These are phyloP conservation scores for Brassicogethes aeneus DNA, from an alignment of 2,888 invertebrate species.

Conservation along the genomic window DNA sequence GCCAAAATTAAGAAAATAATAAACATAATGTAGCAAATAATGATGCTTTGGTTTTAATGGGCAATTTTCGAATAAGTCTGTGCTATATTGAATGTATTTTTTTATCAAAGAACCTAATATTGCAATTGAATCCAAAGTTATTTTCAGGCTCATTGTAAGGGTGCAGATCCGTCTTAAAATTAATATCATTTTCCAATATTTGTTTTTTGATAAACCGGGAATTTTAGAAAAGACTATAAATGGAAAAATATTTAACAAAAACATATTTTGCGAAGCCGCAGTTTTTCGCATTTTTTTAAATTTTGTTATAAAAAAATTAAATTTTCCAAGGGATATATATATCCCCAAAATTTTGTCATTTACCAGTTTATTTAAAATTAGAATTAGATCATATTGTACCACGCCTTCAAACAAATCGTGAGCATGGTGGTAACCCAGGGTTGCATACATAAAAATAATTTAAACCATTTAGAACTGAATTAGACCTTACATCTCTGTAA, in stretches of 20 bases:
- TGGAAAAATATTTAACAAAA: slow-evolving; percentile 8
- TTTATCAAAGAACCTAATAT: slow-evolving; percentile 5
- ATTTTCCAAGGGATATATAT: slow-evolving; percentile 8
- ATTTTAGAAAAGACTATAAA: slow-evolving; percentile 9
- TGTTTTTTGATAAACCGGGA: too few species aligned
- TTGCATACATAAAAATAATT: slow-evolving; percentile 18
- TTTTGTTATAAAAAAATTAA: too few species aligned
- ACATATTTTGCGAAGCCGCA: slow-evolving; percentile 10
- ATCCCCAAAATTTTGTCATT: slow-evolving; percentile 9
- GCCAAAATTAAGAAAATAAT: too few species aligned
- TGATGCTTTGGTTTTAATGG: slow-evolving; percentile 20
- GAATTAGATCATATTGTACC: slow-evolving; percentile 10
- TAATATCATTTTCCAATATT: slow-evolving; percentile 8
- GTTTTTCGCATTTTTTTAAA: slow-evolving; percentile 8
- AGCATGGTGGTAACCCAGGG: slow-evolving; percentile 18
- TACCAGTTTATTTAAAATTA: slow-evolving; percentile 14
- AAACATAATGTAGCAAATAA: slow-evolving; percentile 18
- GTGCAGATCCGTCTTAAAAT: slow-evolving; percentile 9
- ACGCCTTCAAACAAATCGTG: slow-evolving; percentile 18
- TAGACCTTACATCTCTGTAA: slow-evolving; percentile 12
- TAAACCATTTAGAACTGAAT: slow-evolving; percentile 18
- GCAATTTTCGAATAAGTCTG: slow-evolving; percentile 8
- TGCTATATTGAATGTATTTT: slow-evolving; percentile 8
- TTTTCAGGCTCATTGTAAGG: slow-evolving; percentile 7
- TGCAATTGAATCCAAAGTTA: slow-evolving; percentile 9